Evolutionary conservation across 2,888 invertebrate species (phyloP).

Genomic region (Heliconius aoede): DNA sequence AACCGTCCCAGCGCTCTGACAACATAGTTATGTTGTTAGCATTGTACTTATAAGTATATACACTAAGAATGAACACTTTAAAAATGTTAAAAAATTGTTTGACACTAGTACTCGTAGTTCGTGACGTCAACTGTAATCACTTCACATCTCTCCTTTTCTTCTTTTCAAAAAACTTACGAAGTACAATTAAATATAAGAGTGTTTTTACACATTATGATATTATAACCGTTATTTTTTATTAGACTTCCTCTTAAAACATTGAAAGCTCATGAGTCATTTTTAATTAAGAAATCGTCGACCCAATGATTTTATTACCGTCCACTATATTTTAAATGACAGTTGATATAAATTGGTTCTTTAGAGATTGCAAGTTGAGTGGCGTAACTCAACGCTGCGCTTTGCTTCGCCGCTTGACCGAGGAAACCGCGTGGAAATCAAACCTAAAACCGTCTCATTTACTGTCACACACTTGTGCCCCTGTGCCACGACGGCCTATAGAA

Average conservation of each 20-base stretch:
- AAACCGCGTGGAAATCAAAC: not conserved
- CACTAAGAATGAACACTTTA: too few species aligned
- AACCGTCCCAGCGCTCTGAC: too few species aligned
- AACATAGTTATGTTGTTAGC: too few species aligned
- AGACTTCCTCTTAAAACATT: not conserved
- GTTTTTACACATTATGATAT: not conserved
- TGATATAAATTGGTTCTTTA: not conserved
- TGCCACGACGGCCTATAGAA: not conserved
- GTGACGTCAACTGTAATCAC: too few species aligned
- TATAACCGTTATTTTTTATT: not conserved
- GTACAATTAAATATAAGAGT: not conserved
- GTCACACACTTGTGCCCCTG: not conserved
- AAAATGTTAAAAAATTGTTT: too few species aligned
- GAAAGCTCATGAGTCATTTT: not conserved
- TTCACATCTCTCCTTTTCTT: not conserved
- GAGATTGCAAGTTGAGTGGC: not conserved
- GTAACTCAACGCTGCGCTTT: not conserved
- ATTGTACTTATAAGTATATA: too few species aligned
- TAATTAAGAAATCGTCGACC: conserved; percentile 13
- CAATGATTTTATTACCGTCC: conserved; percentile 9
- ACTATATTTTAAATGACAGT: not conserved
- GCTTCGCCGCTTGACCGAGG: not conserved
- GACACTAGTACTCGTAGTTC: too few species aligned
- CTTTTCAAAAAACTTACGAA: not conserved
- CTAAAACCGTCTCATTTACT: not conserved